These are phyloP conservation scores for Chaenogobius annularis DNA, from an alignment of 2,113 vertebrate species.

Conservation along the genomic window DNA sequence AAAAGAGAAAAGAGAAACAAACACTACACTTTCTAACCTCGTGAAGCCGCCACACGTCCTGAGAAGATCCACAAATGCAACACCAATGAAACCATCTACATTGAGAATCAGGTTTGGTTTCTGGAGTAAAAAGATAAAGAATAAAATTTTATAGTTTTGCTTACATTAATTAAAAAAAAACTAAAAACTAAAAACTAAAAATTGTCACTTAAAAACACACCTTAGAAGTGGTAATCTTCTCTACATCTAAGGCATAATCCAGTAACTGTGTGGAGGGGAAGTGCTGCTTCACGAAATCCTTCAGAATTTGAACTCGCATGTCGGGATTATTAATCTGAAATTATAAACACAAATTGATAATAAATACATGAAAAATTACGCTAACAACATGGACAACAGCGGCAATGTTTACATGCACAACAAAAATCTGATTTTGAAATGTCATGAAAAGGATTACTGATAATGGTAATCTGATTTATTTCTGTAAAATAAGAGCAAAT, in stretches of 20 bases:
- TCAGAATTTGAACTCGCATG: conserved; percentile 96
- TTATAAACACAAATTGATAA: background rate
- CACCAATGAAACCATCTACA: conserved; percentile 94
- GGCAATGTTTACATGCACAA: too few species aligned
- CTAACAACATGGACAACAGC: too few species aligned
- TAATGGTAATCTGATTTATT: too few species aligned
- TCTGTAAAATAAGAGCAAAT: too few species aligned
- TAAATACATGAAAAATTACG: background rate
- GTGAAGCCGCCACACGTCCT: conserved; percentile 95
- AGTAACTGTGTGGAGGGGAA: conserved; percentile 90
- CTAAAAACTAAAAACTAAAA: background rate
- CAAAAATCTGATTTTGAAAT: too few species aligned
- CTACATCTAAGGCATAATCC: conserved; percentile 93
- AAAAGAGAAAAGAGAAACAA: background rate
- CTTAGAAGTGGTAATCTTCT: conserved; percentile 98
- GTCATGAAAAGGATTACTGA: too few species aligned
- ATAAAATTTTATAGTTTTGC: background rate
- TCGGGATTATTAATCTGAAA: conserved; percentile 96
- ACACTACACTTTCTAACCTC: conserved; percentile 71
- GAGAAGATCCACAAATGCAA: conserved; percentile 92
- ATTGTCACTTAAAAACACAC: conserved; percentile 45
- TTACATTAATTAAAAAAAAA: background rate
- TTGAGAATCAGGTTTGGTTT: conserved; percentile 98
- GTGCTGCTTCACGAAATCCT: conserved; percentile 92
- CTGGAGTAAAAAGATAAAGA: conserved; percentile 64